Evolutionary conservation across 2,113 vertebrate genomes (phyloP).

Genomic region (Corythornis cristatus): DNA sequence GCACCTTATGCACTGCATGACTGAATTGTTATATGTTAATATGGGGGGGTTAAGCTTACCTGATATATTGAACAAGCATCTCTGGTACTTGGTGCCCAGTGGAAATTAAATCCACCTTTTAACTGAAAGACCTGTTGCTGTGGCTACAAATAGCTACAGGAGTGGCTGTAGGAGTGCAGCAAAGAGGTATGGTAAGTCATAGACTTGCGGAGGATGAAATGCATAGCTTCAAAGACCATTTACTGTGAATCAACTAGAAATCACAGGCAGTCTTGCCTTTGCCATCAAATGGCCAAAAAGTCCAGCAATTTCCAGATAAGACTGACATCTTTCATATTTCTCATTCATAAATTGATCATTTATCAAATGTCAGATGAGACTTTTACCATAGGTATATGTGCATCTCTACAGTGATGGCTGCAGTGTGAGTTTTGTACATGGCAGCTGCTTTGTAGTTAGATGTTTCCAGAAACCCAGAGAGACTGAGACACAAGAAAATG

Average conservation of each 20-base stretch:
- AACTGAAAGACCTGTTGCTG: background rate
- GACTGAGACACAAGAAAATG: background rate
- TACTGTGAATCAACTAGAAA: background rate
- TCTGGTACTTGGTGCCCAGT: background rate
- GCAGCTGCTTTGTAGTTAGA: background rate
- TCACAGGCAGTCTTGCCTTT: background rate
- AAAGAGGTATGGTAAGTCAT: background rate
- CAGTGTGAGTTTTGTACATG: background rate
- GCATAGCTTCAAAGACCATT: background rate
- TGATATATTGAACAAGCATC: background rate
- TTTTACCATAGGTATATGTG: accelerated
- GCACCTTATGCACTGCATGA: background rate
- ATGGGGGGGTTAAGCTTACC: background rate
- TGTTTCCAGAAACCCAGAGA: background rate
- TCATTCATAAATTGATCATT: background rate
- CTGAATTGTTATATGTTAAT: background rate
- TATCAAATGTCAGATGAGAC: background rate
- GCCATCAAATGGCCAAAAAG: background rate
- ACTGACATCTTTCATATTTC: background rate
- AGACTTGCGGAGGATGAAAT: background rate
- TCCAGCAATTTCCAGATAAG: background rate
- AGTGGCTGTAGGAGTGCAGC: background rate
- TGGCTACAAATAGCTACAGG: background rate
- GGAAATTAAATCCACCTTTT: background rate
- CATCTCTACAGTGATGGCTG: background rate